Evolutionary conservation across 2,888 invertebrate genomes (phyloP).

Genomic region (Lampropteryx suffumata): DNA sequence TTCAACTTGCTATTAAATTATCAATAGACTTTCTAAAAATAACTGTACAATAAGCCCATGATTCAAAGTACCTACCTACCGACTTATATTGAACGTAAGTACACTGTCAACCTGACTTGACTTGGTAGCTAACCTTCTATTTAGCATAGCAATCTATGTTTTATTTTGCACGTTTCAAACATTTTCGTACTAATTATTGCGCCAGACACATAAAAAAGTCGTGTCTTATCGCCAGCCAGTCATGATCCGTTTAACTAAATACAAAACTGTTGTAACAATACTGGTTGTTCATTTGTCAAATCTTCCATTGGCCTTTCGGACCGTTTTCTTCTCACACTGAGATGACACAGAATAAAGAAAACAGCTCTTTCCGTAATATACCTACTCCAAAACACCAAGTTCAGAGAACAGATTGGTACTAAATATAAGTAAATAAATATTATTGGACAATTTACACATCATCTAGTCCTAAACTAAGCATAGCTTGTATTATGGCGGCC

Average conservation of each 20-base stretch:
- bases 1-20: conserved; percentile 7
- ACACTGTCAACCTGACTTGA: background rate
- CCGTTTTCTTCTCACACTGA: conserved; percentile 25
- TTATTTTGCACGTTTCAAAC: conserved; percentile 11
- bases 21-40: conserved; percentile 5
- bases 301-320: conserved; percentile 39
- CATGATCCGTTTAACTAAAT: conserved; percentile 60
- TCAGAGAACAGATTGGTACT: no score
- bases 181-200: conserved; percentile 11
- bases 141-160: background rate
- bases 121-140: background rate
- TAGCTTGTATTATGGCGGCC: no score
- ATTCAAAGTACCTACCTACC: background rate
- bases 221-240: conserved; percentile 31
- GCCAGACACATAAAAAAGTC: conserved; percentile 30
- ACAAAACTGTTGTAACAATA: conserved; percentile 63
- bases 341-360: conserved; percentile 4
- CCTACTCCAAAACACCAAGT: no score
- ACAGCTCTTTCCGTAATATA: background rate
- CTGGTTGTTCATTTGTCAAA: conserved; percentile 64
- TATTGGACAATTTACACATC: no score
- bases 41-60: conserved; percentile 1
- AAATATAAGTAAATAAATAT: no score
- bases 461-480: no score
- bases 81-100: background rate